Conservation (phyloP, 2,113 vertebrate genomes). For the Carassius carassius region DNA sequence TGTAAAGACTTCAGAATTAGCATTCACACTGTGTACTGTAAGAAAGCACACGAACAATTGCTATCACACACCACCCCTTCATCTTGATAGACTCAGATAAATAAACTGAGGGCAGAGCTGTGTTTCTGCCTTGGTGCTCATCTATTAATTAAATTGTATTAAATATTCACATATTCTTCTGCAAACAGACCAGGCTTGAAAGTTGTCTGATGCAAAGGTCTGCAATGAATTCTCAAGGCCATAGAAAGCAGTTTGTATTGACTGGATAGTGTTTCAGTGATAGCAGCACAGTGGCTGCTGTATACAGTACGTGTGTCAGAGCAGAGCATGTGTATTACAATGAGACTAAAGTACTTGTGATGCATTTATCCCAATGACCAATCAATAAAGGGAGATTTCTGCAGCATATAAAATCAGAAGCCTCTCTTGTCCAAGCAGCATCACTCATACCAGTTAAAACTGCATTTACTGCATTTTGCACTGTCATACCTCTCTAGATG, state of each 20-base stretch:
- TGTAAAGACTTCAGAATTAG: slow-evolving; percentile 5
- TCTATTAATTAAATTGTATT: neutral
- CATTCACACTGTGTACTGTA: neutral
- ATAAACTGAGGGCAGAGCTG: neutral
- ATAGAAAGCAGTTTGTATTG: neutral
- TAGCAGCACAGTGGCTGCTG: neutral
- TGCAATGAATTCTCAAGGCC: neutral
- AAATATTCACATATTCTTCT: neutral
- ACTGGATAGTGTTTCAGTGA: neutral
- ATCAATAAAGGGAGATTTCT: neutral
- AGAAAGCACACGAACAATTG: neutral
- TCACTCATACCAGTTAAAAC: neutral
- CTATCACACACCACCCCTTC: neutral
- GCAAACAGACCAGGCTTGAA: neutral
- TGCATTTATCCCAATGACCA: neutral
- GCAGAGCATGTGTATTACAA: slow-evolving; percentile 1
- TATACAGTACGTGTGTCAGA: neutral
- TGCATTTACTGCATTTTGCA: neutral
- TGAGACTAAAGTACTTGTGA: neutral
- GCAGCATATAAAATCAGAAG: neutral
- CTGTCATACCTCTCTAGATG: neutral
- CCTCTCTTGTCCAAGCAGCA: neutral
- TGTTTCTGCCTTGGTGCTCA: neutral
- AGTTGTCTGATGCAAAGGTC: neutral
- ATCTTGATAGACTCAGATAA: neutral